Evolutionary conservation across 2,113 vertebrate genomes (phyloP).

Genomic region (Mesoclemmys tuberculata): DNA sequence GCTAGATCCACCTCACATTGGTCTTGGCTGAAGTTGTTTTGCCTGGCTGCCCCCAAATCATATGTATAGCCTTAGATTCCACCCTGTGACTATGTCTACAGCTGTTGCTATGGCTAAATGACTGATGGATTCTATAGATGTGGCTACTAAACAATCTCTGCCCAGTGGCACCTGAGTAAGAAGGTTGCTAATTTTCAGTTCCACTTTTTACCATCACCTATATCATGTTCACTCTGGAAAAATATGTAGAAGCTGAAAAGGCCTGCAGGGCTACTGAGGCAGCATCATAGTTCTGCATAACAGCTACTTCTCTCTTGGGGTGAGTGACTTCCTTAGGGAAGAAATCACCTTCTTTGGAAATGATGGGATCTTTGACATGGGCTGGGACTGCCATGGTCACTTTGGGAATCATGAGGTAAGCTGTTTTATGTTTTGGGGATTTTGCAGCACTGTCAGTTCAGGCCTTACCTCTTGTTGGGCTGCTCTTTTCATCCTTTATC

Average conservation of each 20-base stretch:
- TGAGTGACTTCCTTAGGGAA: not conserved
- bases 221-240: not conserved
- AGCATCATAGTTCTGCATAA: not conserved
- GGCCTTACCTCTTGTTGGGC: not conserved
- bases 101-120: not conserved
- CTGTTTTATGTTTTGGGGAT: not conserved
- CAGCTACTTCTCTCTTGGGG: not conserved
- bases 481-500: not conserved
- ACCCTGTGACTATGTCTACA: not conserved
- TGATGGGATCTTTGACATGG: not conserved
- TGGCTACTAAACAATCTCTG: not conserved
- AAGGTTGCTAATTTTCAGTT: accelerated
- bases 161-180: not conserved
- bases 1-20: not conserved
- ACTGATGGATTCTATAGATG: not conserved
- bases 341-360: not conserved
- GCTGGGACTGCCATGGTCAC: not conserved
- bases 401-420: not conserved
- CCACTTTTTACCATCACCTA: not conserved
- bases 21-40: not conserved
- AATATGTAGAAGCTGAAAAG: not conserved
- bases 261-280: not conserved
- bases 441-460: not conserved
- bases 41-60: not conserved
- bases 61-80: accelerated